Evolutionary conservation across 2,797 vertebrate species (phyloP).

Genomic region (Peromyscus melanophrys): DNA sequence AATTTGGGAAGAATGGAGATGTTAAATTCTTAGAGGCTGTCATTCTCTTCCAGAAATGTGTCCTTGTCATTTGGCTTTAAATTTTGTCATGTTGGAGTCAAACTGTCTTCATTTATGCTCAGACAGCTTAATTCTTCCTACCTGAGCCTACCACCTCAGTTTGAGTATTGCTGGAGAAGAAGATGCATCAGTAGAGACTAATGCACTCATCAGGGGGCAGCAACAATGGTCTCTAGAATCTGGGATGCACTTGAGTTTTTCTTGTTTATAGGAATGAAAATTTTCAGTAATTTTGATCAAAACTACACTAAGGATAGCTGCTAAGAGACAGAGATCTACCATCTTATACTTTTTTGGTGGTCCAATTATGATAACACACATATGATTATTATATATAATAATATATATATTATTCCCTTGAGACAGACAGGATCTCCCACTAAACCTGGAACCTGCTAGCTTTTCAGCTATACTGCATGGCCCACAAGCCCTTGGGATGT

Average conservation of each 20-base stretch:
- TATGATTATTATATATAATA: background rate
- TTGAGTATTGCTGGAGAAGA: background rate
- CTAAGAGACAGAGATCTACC: background rate
- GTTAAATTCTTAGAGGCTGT: background rate
- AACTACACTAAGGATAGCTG: background rate
- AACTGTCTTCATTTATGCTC: background rate
- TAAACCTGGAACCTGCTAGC: background rate
- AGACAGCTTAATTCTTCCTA: background rate
- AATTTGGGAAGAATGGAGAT: slow-evolving; percentile 11
- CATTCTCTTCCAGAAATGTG: background rate
- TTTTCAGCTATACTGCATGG: background rate
- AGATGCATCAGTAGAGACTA: background rate
- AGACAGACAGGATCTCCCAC: background rate
- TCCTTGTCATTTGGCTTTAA: background rate
- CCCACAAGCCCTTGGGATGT: background rate
- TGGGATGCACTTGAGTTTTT: slow-evolving; percentile 1
- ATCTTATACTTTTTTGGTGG: background rate
- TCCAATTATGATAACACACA: background rate
- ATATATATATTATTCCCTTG: background rate
- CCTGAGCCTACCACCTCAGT: background rate
- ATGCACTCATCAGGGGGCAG: background rate
- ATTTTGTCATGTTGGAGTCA: background rate
- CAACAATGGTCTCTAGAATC: background rate
- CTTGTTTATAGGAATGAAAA: background rate
- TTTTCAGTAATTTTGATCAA: slow-evolving; percentile 16